Evolutionary conservation across 2,113 vertebrate genomes (phyloP).

Genomic region (Narcine bancroftii): DNA sequence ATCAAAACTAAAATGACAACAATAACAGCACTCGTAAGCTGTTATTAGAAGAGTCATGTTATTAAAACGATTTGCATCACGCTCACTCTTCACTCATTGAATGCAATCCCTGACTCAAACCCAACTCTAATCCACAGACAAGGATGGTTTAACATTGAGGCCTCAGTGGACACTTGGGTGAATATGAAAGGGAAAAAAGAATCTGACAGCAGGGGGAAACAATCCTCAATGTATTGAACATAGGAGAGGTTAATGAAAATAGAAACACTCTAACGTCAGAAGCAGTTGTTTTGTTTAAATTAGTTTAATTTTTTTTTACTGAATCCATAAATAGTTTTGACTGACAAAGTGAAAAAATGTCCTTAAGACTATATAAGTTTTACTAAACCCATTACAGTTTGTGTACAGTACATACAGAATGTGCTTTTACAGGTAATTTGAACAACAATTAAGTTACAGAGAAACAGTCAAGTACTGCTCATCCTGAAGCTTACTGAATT

Average conservation of each 20-base stretch:
- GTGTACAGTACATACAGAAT: constrained; percentile 72
- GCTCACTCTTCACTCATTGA: not conserved
- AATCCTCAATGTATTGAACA: not conserved
- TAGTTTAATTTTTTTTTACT: constrained; percentile 59
- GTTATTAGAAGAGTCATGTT: not conserved
- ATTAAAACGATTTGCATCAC: not conserved
- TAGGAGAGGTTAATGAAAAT: not conserved
- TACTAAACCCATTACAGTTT: constrained; percentile 59
- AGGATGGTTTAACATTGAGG: not conserved
- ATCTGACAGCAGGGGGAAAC: not conserved
- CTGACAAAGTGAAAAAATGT: constrained; percentile 73
- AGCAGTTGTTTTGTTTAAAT: constrained; percentile 56
- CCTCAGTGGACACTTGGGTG: not conserved
- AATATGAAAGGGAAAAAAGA: not conserved
- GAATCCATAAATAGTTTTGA: constrained; percentile 73
- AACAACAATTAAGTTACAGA: constrained; percentile 69
- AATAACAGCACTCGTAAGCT: not conserved
- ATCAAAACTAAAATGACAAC: not conserved
- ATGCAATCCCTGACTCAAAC: not conserved
- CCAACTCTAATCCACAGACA: not conserved
- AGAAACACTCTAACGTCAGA: not conserved
- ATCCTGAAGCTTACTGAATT: constrained; percentile 60
- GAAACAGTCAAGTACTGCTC: constrained; percentile 67
- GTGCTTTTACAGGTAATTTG: constrained; percentile 74
- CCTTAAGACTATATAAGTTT: constrained; percentile 64